These are phyloP conservation scores for Tenthredo notha DNA, from an alignment of 2,888 invertebrate species.

Conservation along the genomic window DNA sequence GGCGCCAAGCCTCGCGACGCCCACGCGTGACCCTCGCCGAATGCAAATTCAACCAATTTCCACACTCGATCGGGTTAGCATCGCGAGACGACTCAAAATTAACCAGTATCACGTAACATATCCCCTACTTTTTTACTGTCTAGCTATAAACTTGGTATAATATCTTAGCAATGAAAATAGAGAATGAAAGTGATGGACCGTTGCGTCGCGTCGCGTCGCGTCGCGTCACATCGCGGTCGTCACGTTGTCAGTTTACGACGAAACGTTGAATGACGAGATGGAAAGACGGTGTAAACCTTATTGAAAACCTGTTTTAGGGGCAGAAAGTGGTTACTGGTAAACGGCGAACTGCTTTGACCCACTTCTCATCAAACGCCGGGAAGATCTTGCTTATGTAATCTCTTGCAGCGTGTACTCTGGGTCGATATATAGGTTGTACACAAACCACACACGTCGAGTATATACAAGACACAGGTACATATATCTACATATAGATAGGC, in stretches of 20 bases:
- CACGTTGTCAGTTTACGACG: slow-evolving; percentile 8
- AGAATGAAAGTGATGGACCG: neutral
- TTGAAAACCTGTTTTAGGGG: slow-evolving; percentile 39
- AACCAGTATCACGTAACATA: slow-evolving; percentile 39
- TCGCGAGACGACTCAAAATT: slow-evolving; percentile 42
- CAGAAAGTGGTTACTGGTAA: neutral
- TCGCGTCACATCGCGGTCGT: neutral
- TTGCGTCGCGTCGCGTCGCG: neutral
- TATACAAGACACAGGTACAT: slow-evolving; percentile 7
- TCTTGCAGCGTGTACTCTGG: neutral
- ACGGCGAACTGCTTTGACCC: slow-evolving; percentile 26
- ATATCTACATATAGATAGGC: neutral
- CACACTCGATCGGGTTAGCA: slow-evolving; percentile 46
- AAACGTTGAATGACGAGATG: slow-evolving; percentile 15
- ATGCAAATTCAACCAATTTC: slow-evolving; percentile 49
- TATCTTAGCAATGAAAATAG: neutral
- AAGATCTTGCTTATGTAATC: slow-evolving; percentile 43
- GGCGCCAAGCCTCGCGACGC: slow-evolving; percentile 51
- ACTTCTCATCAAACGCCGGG: slow-evolving; percentile 43
- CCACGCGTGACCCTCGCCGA: slow-evolving; percentile 49
- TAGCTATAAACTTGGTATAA: neutral
- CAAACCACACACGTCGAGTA: neutral
- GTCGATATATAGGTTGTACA: slow-evolving; percentile 10
- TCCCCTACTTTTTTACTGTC: neutral
- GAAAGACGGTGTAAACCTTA: neutral